Base-by-base conservation (phyloP, 1,140 invertebrate genomes). In the Drosophila auraria region DNA sequence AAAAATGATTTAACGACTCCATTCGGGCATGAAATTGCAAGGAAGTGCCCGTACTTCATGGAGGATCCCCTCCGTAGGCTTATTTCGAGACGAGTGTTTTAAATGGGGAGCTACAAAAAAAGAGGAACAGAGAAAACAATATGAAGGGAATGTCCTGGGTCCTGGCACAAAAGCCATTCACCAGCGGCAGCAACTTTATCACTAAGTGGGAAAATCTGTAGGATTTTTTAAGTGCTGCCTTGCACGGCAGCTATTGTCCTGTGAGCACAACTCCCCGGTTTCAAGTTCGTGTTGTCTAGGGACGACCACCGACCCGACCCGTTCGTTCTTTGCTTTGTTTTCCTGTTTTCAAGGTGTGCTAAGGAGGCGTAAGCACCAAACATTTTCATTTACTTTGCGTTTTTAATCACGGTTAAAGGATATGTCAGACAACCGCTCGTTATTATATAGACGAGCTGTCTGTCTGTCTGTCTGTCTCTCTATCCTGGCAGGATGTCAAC, bases 1-100 rank as follows among this genome's bases (percentile, higher is more conserved):
- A 90, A 90, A 90, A 84, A 90, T 90, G 87, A 90, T 90, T 90
- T 90, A 90, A 90, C 86, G 86, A 90, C 86, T 90, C 78, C 82
- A 84, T 90, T 90, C 82, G 80, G 74, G 86, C 86, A 82, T 90
- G 72, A 90, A 90, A 90, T 90, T 84, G 79, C 86, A 78, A 81
- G 78, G 63, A 64, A 47, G 44, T 36, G 50, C 44, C 20, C 14
- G 25, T 14, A 36, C 60, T 20, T 53, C 71, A 60, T 36, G 58
- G 7, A 12, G 33, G 33, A 42, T 57, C 49, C 62, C 53, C n/a
- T 47, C 47, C 53, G 68, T 76, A 63, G 78, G 83, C 83, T 87
- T 87, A 87, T 87, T 79, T 64, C 38, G 45, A 49, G 60, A 60
- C 77, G 76, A 79, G 75, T 79, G 66, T 79, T 79, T 79, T 79